Conservation (phyloP, 2,888 invertebrate species). For the Aleiodes alternator region DNA sequence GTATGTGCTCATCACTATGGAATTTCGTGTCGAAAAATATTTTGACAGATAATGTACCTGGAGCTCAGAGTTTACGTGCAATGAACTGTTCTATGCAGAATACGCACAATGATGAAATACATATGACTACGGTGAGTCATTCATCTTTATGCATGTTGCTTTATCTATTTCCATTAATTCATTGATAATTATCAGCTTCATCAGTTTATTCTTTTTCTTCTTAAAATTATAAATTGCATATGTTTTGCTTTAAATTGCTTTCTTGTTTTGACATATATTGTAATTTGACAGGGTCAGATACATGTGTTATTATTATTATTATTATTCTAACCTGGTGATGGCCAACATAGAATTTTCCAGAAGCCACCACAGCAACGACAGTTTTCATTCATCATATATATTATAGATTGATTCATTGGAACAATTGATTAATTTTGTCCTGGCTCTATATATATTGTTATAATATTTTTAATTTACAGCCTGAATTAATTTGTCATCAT, state of each 20-base stretch:
- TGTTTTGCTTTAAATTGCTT: too few relatives aligned
- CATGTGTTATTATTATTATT: neutral
- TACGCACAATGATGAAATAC: conserved; percentile 64
- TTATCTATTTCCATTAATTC: conserved; percentile 31
- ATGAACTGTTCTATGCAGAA: conserved; percentile 58
- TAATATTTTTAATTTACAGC: conserved; percentile 67
- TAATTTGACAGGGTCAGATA: conserved; percentile 1
- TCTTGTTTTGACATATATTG: neutral
- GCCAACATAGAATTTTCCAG: neutral
- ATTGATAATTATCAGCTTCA: neutral
- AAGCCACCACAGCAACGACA: conserved; percentile 1
- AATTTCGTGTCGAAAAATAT: conserved; percentile 3
- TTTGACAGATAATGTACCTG: conserved; percentile 13
- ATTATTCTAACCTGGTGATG: neutral
- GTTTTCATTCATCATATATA: neutral
- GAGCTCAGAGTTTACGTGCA: conserved; percentile 52
- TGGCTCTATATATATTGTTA: too few relatives aligned
- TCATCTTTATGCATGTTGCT: neutral
- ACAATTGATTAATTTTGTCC: too few relatives aligned
- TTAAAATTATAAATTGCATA: neutral
- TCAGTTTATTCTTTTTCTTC: neutral
- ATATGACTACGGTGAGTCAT: conserved; percentile 69
- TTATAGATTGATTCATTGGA: too few relatives aligned
- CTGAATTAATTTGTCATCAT: conserved; percentile 74
- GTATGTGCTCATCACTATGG: conserved; percentile 15